Percentiles rank a stretch among this genome's conserved stretches.
phyloP scores from a whole-genome alignment of 2,888 invertebrate genomes.

The Quadroppia sp. region DNA sequence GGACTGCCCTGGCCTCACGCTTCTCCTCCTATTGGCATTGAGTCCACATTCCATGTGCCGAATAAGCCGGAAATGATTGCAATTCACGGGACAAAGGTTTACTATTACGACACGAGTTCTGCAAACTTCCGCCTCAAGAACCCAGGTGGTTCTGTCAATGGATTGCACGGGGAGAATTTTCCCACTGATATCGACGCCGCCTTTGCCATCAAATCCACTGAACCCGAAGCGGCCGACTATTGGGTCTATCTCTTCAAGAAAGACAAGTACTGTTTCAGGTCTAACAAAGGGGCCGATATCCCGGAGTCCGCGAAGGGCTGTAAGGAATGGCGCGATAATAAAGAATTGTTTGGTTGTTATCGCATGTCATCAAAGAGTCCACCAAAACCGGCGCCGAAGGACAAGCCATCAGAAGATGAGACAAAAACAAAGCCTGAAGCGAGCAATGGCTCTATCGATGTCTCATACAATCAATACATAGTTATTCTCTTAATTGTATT shows the following conservation, averaged over 20 bases:
- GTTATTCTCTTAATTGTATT: no score
- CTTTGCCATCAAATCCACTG: not conserved
- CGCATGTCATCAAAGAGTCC: no score
- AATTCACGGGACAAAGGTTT: not conserved
- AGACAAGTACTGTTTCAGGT: not conserved
- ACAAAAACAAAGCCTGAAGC: no score
- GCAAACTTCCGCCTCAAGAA: not conserved
- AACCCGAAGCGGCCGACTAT: not conserved
- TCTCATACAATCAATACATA: no score
- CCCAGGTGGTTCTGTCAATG: not conserved
- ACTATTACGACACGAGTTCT: not conserved
- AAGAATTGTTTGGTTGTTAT: conserved; percentile 3
- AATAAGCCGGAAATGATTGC: not conserved
- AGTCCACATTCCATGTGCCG: not conserved
- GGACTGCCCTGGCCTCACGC: not conserved
- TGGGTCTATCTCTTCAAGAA: not conserved
- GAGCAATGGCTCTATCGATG: no score
- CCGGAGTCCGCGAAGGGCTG: not conserved
- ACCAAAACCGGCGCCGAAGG: no score
- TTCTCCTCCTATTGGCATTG: not conserved
- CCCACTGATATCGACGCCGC: not conserved
- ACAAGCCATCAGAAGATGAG: no score
- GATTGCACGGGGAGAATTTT: not conserved
- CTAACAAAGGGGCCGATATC: no score
- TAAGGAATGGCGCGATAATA: not conserved